Evolutionary conservation across 2,797 vertebrate genomes (phyloP).

Genomic region (Macropodus opercularis): DNA sequence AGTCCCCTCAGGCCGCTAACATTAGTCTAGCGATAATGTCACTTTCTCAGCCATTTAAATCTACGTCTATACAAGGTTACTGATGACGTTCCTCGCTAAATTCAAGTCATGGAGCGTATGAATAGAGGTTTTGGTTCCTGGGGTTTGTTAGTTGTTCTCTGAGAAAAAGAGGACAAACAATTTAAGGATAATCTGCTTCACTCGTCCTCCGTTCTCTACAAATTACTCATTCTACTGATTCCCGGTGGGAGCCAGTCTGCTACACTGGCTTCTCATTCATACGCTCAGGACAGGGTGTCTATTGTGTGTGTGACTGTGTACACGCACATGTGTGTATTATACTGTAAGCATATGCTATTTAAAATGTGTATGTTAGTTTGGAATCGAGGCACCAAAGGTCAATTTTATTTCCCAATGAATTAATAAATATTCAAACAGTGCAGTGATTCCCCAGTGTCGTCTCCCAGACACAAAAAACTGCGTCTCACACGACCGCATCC

Average conservation of each 20-base stretch:
- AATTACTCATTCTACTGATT: conserved; percentile 63
- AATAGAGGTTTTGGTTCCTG: conserved; percentile 66
- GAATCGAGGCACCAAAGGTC: background rate
- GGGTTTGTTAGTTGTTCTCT: conserved; percentile 66
- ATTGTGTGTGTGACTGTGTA: conserved; percentile 24
- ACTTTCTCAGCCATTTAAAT: conserved; percentile 65
- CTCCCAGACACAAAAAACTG: conserved; percentile 37
- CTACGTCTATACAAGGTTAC: conserved; percentile 52
- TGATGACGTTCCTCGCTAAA: conserved; percentile 70
- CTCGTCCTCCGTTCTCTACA: conserved; percentile 51
- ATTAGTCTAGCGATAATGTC: conserved; percentile 51
- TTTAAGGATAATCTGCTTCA: conserved; percentile 61
- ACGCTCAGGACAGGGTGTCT: conserved; percentile 12
- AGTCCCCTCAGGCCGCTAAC: conserved; percentile 38
- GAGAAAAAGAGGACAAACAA: conserved; percentile 68
- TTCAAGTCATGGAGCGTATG: conserved; percentile 70
- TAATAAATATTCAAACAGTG: background rate
- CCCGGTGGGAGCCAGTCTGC: conserved; percentile 35
- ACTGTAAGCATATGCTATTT: conserved; percentile 36
- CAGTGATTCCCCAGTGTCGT: background rate
- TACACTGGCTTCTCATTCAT: conserved; percentile 38
- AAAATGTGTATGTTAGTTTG: conserved; percentile 15
- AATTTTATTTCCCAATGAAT: conserved; percentile 1
- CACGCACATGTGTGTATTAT: background rate
- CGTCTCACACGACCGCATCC: conserved; percentile 36